A percentile compares a stretch with the other conserved stretches of the same genome.
Conservation (phyloP, 2,888 invertebrate genomes). For the Lottia scabra region DNA sequence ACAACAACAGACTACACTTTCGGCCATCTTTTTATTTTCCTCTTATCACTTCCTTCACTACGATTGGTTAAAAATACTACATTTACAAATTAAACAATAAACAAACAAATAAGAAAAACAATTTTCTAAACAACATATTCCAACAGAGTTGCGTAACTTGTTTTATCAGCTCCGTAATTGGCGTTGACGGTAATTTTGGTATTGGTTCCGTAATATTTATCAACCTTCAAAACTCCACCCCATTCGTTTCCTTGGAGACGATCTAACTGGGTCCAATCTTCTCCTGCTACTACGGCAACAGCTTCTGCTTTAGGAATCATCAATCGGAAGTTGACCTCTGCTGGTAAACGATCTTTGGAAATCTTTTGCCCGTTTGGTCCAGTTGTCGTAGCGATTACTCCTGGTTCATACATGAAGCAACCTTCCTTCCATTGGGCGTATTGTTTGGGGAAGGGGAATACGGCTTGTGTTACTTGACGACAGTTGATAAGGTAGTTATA, state of each 20-base stretch:
- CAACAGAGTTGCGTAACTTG: constrained; percentile 67
- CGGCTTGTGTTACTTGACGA: constrained; percentile 43
- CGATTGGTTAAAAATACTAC: background rate
- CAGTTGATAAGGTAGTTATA: constrained; percentile 69
- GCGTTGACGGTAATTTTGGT: constrained; percentile 65
- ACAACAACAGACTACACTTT: no score
- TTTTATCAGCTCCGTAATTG: constrained; percentile 65
- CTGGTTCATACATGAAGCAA: constrained; percentile 65
- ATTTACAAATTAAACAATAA: constrained; percentile 1
- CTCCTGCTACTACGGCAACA: constrained; percentile 66
- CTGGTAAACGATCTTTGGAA: constrained; percentile 27
- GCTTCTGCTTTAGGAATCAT: constrained; percentile 63
- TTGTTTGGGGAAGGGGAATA: constrained; percentile 67
- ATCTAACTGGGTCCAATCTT: constrained; percentile 67
- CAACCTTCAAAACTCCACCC: constrained; percentile 61
- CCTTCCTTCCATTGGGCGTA: constrained; percentile 70
- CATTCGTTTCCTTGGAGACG: constrained; percentile 52
- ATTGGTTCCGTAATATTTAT: constrained; percentile 52
- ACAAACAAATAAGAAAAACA: background rate
- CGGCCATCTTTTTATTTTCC: no score
- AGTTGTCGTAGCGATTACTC: constrained; percentile 46
- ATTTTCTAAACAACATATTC: constrained; percentile 52
- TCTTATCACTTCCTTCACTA: no score
- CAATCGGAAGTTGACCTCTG: constrained; percentile 56
- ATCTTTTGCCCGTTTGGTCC: constrained; percentile 35